Evolutionary conservation across 1,140 invertebrate species (phyloP).

Genomic region (Teleogryllus occipitalis): DNA sequence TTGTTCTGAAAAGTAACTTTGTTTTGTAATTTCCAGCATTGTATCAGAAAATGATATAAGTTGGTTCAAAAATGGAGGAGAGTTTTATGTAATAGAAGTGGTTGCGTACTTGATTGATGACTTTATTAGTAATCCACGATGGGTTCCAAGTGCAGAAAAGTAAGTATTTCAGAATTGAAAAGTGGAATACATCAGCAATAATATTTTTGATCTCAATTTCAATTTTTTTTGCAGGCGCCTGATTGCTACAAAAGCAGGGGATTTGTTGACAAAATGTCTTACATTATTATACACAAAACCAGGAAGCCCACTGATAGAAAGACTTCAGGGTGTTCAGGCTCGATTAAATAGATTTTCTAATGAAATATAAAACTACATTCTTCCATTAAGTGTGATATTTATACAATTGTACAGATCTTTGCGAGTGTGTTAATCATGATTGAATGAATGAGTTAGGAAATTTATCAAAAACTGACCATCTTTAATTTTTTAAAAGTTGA

Average conservation of each 20-base stretch:
- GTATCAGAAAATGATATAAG: neutral
- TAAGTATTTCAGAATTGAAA: neutral
- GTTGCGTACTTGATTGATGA: neutral
- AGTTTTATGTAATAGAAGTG: neutral
- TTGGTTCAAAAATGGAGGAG: neutral
- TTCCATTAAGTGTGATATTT: too few species aligned
- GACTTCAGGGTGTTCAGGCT: slow-evolving; percentile 44
- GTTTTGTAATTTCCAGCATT: neutral
- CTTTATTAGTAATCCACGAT: neutral
- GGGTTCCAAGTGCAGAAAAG: neutral
- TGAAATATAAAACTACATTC: neutral
- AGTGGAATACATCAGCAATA: neutral
- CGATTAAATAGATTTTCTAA: slow-evolving; percentile 33
- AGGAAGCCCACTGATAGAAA: slow-evolving; percentile 45
- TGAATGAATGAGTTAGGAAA: too few species aligned
- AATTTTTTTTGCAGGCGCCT: slow-evolving; percentile 41
- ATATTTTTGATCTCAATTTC: slow-evolving; percentile 10
- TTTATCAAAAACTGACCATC: too few species aligned
- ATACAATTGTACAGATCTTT: too few species aligned
- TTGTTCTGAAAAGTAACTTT: neutral
- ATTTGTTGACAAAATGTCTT: slow-evolving; percentile 55
- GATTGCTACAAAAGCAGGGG: slow-evolving; percentile 53
- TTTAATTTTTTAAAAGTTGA: too few species aligned
- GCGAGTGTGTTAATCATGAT: too few species aligned
- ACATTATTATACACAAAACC: slow-evolving; percentile 58